Percentiles rank a stretch among this genome's conserved stretches.
Conservation (phyloP, 1,140 invertebrate genomes). For the Tenebrio molitor region DNA sequence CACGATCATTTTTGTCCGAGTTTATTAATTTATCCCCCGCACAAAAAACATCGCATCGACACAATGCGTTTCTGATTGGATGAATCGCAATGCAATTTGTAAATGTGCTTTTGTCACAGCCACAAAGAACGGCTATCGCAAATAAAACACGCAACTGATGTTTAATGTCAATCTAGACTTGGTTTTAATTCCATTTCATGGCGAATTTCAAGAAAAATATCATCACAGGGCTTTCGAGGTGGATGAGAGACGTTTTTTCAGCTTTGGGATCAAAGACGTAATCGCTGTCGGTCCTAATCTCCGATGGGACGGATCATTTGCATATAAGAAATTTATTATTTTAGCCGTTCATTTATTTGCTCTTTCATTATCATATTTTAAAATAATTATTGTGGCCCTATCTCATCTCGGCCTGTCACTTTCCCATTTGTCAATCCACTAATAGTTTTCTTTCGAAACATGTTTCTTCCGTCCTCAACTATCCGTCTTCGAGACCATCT, state of each 20-base stretch:
- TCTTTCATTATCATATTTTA: constrained; percentile 40
- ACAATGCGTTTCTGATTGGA: constrained; percentile 67
- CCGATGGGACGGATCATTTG: constrained; percentile 3
- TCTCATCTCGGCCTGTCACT: constrained; percentile 35
- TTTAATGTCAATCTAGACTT: constrained; percentile 24
- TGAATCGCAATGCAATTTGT: constrained; percentile 68
- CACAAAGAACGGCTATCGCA: constrained; percentile 63
- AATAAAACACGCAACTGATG: constrained; percentile 62
- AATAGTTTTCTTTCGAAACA: constrained; percentile 30
- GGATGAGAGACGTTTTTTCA: too few relatives aligned
- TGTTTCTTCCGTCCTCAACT: constrained; percentile 4
- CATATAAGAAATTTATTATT: constrained; percentile 33
- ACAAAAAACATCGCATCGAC: constrained; percentile 60
- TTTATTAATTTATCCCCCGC: constrained; percentile 61
- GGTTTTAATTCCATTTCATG: constrained; percentile 30
- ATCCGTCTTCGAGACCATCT: constrained; percentile 11
- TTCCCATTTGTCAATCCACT: constrained; percentile 34
- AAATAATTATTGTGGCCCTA: constrained; percentile 35
- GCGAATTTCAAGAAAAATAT: constrained; percentile 1
- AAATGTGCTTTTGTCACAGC: constrained; percentile 62
- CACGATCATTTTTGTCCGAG: constrained; percentile 58
- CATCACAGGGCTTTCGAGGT: neutral
- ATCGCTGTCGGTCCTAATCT: constrained; percentile 31
- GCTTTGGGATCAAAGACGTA: too few relatives aligned
- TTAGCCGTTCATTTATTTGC: constrained; percentile 32